These are phyloP conservation scores for Eilema caniola DNA, from an alignment of 2,888 invertebrate genomes.

Conservation along the genomic window DNA sequence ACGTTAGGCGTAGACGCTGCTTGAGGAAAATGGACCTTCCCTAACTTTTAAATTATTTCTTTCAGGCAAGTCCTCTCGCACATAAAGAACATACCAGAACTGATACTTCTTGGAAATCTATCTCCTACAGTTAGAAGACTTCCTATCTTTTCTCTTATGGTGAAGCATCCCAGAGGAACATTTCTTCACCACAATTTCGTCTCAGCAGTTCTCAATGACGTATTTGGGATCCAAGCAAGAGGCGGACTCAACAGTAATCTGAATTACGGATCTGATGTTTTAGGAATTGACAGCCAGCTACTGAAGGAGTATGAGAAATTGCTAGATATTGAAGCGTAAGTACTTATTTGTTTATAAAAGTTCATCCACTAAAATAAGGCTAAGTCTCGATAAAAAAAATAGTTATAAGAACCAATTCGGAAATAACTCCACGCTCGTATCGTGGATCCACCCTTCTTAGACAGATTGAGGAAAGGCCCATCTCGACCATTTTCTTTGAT, in stretches of 20 bases:
- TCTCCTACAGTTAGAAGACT: slow-evolving; percentile 90
- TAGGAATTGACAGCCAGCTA: slow-evolving; percentile 93
- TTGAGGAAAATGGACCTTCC: background rate
- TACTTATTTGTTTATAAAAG: slow-evolving; percentile 27
- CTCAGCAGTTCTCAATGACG: slow-evolving; percentile 94
- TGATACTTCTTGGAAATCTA: slow-evolving; percentile 91
- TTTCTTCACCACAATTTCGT: slow-evolving; percentile 96
- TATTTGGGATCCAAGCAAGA: slow-evolving; percentile 96
- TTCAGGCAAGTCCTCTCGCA: slow-evolving; percentile 93
- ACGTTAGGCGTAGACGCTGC: too few species aligned
- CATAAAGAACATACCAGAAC: slow-evolving; percentile 92
- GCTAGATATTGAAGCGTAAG: slow-evolving; percentile 81
- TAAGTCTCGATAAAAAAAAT: background rate
- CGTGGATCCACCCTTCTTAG: background rate
- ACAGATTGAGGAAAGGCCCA: background rate
- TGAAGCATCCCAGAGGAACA: slow-evolving; percentile 92
- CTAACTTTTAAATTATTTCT: slow-evolving; percentile 55
- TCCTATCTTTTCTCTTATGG: slow-evolving; percentile 95
- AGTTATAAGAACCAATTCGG: too few species aligned
- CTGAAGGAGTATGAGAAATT: slow-evolving; percentile 91
- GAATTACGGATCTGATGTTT: slow-evolving; percentile 93
- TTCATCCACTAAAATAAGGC: background rate
- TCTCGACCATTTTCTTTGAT: background rate
- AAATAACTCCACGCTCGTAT: background rate
- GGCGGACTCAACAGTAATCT: slow-evolving; percentile 94